A percentile compares a stretch with the other conserved stretches of the same genome.
Evolutionary conservation across 2,113 vertebrate species (phyloP).

Genomic region (Lonchura striata): DNA sequence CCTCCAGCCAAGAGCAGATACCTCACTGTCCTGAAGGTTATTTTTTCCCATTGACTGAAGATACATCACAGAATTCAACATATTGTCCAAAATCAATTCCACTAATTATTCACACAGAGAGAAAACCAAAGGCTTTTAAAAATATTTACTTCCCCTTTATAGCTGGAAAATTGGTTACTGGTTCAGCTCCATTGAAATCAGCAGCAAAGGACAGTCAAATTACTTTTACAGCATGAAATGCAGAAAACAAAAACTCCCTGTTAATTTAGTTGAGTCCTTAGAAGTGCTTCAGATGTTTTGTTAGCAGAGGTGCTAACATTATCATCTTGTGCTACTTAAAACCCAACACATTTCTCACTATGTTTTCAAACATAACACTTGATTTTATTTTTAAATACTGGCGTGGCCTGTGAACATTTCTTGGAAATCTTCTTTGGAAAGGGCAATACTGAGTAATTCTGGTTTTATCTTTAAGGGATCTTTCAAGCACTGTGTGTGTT

Average conservation of each 20-base stretch:
- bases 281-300: slow-evolving; percentile 53
- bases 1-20: neutral
- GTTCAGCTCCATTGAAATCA: slow-evolving; percentile 3
- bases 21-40: neutral
- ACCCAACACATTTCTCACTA: slow-evolving; percentile 39
- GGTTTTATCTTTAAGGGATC: slow-evolving; percentile 52
- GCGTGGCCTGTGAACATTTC: slow-evolving; percentile 44
- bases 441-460: slow-evolving; percentile 39
- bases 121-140: neutral
- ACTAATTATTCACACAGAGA: neutral
- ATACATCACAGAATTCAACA: neutral
- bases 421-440: slow-evolving; percentile 53
- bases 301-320: slow-evolving; percentile 46
- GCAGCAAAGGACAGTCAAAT: slow-evolving; percentile 3
- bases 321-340: slow-evolving; percentile 49
- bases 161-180: neutral
- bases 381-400: slow-evolving; percentile 58
- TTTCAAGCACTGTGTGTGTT: slow-evolving; percentile 25
- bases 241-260: slow-evolving; percentile 42
- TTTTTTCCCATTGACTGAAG: neutral
- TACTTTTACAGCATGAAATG: slow-evolving; percentile 6
- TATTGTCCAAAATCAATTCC: neutral
- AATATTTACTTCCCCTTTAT: neutral
- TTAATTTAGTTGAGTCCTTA: slow-evolving; percentile 57
- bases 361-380: slow-evolving; percentile 62